These are phyloP conservation scores for Scaptomyza hsui DNA, from an alignment of 1,140 invertebrate species.

Conservation along the genomic window DNA sequence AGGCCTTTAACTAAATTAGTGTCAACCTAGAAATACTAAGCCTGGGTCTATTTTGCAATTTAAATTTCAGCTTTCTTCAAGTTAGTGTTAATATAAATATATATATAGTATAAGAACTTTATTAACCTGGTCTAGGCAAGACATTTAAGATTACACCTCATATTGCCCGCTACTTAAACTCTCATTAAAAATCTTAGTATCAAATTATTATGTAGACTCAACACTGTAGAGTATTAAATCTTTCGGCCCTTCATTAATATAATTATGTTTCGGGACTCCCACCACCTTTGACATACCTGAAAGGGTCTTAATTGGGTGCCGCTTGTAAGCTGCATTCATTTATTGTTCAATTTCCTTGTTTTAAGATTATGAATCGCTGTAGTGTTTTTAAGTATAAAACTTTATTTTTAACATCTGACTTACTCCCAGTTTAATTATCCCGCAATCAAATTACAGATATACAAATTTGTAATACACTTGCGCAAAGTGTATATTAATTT, in stretches of 20 bases:
- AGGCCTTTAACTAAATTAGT: background rate
- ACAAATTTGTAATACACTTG: too few relatives aligned
- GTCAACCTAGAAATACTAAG: background rate
- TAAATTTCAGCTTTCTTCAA: too few relatives aligned
- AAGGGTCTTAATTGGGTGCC: background rate
- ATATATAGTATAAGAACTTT: too few relatives aligned
- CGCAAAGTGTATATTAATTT: too few relatives aligned
- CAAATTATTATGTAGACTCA: too few relatives aligned
- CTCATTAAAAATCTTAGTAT: too few relatives aligned
- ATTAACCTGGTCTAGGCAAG: too few relatives aligned
- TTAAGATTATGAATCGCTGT: background rate
- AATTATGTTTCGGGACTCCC: background rate
- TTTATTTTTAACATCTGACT: too few relatives aligned
- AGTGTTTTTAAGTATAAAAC: background rate
- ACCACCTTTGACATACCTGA: slow-evolving; percentile 1
- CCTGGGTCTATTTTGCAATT: too few relatives aligned
- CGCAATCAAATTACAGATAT: background rate
- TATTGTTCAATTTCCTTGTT: background rate
- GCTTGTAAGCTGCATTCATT: background rate
- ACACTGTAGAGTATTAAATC: background rate
- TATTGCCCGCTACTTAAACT: too few relatives aligned
- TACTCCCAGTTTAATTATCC: background rate
- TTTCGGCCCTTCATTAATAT: background rate
- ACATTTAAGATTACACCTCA: too few relatives aligned
- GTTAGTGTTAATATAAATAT: too few relatives aligned